These are phyloP conservation scores for Galendromus occidentalis DNA, from an alignment of 1,140 invertebrate species.

Conservation along the genomic window DNA sequence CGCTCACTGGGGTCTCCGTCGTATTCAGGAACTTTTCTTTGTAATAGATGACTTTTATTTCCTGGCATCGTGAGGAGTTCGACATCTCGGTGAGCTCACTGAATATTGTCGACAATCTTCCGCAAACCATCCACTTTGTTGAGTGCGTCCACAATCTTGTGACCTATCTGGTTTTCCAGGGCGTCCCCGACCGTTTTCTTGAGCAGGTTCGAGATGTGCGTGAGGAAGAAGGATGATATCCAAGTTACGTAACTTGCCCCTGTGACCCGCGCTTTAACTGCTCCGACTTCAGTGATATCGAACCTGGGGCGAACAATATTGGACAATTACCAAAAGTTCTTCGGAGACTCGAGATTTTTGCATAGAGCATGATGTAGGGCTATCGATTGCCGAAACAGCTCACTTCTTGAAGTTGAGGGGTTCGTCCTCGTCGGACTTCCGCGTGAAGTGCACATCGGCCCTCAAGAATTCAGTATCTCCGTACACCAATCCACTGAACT, in stretches of 20 bases:
- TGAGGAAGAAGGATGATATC: background rate
- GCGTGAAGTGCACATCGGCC: background rate
- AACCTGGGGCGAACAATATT: background rate
- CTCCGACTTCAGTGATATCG: background rate
- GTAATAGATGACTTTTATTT: too few species aligned
- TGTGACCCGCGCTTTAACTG: background rate
- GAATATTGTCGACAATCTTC: background rate
- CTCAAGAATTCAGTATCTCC: background rate
- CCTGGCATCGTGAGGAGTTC: too few species aligned
- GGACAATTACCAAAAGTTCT: background rate
- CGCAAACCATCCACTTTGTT: background rate
- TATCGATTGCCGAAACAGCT: background rate
- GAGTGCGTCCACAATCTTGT: background rate
- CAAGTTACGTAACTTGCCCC: background rate
- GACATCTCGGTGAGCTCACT: background rate
- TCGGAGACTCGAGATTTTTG: background rate
- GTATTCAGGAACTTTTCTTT: too few species aligned
- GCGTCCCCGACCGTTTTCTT: background rate
- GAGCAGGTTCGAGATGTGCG: background rate
- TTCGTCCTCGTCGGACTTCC: background rate
- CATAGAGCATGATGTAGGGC: background rate
- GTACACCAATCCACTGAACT: background rate
- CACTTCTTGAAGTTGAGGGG: background rate
- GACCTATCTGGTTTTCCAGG: background rate
- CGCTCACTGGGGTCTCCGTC: too few species aligned